phyloP scores from a whole-genome alignment of 2,113 vertebrate genomes.

The Poeciliopsis prolifica region DNA sequence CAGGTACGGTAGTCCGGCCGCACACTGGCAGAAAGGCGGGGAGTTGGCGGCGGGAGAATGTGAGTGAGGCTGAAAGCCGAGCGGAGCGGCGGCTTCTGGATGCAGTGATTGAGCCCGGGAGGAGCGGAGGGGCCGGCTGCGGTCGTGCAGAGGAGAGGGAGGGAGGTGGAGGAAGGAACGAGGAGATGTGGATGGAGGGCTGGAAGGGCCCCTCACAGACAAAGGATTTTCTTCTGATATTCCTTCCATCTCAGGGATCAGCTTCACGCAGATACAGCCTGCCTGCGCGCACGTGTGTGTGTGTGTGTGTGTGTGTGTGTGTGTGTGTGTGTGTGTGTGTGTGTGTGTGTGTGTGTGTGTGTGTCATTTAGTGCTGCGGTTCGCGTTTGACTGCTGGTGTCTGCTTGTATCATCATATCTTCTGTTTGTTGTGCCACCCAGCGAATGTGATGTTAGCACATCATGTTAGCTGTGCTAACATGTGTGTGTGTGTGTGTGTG shows the following conservation, averaged over 20 bases:
- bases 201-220: constrained; percentile 3
- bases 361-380: too few relatives aligned
- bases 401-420: neutral
- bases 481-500: too few relatives aligned
- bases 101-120: constrained; percentile 7
- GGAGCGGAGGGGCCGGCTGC: constrained; percentile 11
- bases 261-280: neutral
- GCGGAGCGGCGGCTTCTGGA: constrained; percentile 13
- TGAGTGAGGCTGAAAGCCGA: neutral
- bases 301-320: neutral
- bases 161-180: neutral
- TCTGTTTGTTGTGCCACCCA: neutral
- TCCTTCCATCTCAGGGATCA: neutral
- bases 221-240: neutral
- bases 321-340: neutral
- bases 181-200: neutral
- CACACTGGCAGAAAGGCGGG: too few relatives aligned
- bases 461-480: neutral
- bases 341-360: neutral
- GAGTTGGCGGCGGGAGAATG: too few relatives aligned
- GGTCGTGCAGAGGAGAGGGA: constrained; percentile 21
- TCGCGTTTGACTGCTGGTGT: neutral
- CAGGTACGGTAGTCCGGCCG: constrained; percentile 60
- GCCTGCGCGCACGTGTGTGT: neutral
- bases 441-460: neutral